Evolutionary conservation across 2,888 invertebrate species (phyloP).

Genomic region (Drosophila anomelani): DNA sequence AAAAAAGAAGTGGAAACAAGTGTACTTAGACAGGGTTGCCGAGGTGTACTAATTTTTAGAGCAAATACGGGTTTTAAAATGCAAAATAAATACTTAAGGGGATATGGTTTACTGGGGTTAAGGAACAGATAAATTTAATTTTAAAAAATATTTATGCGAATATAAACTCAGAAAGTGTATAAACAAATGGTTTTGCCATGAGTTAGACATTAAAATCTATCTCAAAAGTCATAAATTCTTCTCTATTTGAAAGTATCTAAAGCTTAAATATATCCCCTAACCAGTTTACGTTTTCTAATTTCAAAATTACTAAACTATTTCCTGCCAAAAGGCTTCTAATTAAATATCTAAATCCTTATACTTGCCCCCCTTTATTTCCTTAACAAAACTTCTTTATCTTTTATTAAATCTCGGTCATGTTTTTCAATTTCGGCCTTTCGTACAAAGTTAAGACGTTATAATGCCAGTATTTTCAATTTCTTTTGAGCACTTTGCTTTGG

Average conservation of each 20-base stretch:
- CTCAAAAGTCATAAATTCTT: neutral
- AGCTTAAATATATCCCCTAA: too few species aligned
- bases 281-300: neutral
- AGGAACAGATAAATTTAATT: neutral
- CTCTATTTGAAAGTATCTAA: neutral
- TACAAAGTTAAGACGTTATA: constrained; percentile 7
- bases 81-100: too few species aligned
- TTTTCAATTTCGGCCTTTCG: constrained; percentile 9
- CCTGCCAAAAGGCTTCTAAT: neutral
- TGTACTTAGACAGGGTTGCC: constrained; percentile 47
- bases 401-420: constrained; percentile 10
- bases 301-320: neutral
- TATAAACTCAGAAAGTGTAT: neutral
- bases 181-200: neutral
- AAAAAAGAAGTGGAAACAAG: constrained; percentile 6
- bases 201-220: neutral
- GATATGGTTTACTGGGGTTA: too few species aligned
- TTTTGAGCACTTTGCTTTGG: constrained; percentile 17
- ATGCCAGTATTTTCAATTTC: constrained; percentile 24
- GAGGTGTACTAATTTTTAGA: neutral
- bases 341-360: too few species aligned
- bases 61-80: neutral
- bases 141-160: neutral
- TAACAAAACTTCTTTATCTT: neutral
- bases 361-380: neutral